A percentile compares a stretch with the other conserved stretches of the same genome.
These are phyloP conservation scores for Ochropleura leucogaster DNA, from an alignment of 2,888 invertebrate genomes.

Conservation along the genomic window DNA sequence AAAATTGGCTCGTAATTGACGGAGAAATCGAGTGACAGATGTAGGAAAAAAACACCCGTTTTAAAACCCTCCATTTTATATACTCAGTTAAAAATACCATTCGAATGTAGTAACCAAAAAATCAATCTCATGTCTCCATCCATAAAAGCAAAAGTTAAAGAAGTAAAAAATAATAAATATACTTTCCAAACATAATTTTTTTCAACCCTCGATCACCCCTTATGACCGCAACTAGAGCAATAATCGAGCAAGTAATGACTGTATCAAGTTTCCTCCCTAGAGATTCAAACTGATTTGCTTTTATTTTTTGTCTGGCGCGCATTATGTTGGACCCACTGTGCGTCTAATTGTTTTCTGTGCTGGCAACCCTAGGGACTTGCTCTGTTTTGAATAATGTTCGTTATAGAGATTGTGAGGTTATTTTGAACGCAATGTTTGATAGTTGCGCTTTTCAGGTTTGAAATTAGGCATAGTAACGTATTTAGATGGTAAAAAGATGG, in stretches of 20 bases:
- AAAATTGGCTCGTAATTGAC: too few relatives aligned
- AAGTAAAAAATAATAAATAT: neutral
- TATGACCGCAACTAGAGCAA: conserved; percentile 69
- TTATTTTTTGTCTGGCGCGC: conserved; percentile 69
- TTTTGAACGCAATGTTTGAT: neutral
- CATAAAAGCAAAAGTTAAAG: neutral
- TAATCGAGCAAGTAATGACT: conserved; percentile 80
- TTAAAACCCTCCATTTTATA: too few relatives aligned
- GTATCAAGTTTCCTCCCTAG: conserved; percentile 81
- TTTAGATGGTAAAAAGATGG: neutral
- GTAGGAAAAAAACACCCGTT: too few relatives aligned
- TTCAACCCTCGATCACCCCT: conserved; percentile 41
- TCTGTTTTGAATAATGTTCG: conserved; percentile 18
- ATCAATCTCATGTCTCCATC: neutral
- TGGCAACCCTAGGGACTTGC: conserved; percentile 49
- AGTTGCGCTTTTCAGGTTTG: neutral
- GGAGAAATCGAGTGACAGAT: too few relatives aligned
- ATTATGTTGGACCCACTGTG: conserved; percentile 65
- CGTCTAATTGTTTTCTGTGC: conserved; percentile 71
- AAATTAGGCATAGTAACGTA: too few relatives aligned
- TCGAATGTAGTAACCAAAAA: too few relatives aligned
- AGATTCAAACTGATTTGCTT: conserved; percentile 76
- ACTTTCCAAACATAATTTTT: conserved; percentile 6
- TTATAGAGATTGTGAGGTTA: conserved; percentile 7
- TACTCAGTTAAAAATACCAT: too few relatives aligned